Base-by-base conservation (phyloP, 1,140 invertebrate species). In the Mycetomoellerius zeteki region DNA sequence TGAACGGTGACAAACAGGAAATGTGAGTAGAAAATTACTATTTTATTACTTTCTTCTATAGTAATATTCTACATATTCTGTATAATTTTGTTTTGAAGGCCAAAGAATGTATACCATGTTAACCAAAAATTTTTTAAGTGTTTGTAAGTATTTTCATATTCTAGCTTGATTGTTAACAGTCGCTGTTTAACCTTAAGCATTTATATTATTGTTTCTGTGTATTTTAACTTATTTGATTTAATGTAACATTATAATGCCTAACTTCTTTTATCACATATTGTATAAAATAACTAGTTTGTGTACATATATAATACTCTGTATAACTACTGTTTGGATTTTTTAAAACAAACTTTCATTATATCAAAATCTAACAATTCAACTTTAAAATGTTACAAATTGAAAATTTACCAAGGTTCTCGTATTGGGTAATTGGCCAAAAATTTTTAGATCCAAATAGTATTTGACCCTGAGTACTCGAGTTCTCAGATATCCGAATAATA, bases 81-180 rank as follows among this genome's bases (percentile, higher is more conserved):
- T 89, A 86, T 90, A 52, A 90, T 90, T 90, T 88, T 90, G 14
- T 90, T 80, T 90, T 90, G 82, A 90, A 90, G 89, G 89, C 85
- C 85, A 84, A 91, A 91, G 65, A 91, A 69, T 91, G 89, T 89
- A 73, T 91, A 87, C 76, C 76, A 84, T 86, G 87, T 87, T 88
- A 88, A 91, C 62, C 69, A 88, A 72, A 89, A 89, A 89, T 78
- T 86, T 87, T 87, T 91, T 87, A 90, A 88, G 16, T 75, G 75
- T 87, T 87, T 91, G 89, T 91, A 87, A 91, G 90, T 91, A 88
- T 85, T 88, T 75, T 24, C 56, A 82, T 78, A 52, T 85, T 56
- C 19, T 81, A 37, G 50, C 50, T 71, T 81, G 10, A 56, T 69
- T 27, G 21, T 56, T 67, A 80, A 69, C 58, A 71, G 69, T 64